These are phyloP conservation scores for Cotesia chilonis DNA, from an alignment of 1,140 invertebrate genomes.

Conservation along the genomic window DNA sequence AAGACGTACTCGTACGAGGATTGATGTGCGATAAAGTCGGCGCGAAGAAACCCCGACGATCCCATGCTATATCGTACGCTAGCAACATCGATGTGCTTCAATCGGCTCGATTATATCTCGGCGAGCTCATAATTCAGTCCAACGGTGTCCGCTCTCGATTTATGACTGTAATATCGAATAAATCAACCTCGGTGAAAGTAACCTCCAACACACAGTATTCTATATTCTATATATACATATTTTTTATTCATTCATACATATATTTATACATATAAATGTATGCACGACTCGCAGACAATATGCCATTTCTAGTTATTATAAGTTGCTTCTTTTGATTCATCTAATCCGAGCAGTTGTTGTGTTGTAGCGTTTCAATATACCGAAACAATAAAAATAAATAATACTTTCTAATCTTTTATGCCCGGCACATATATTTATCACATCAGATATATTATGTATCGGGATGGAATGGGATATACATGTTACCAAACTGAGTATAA, in stretches of 20 bases:
- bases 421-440: not conserved
- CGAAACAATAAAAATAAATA: conserved; percentile 15
- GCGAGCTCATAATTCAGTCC: conserved; percentile 40
- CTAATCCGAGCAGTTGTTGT: not conserved
- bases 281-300: conserved; percentile 15
- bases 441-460: not conserved
- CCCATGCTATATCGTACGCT: not conserved
- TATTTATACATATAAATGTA: not conserved
- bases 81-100: conserved; percentile 28
- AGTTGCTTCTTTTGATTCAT: conserved; percentile 8
- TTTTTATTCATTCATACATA: not conserved
- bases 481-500: not conserved
- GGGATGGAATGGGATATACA: too few relatives aligned
- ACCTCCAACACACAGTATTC: conserved; percentile 19
- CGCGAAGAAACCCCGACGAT: not conserved
- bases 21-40: conserved; percentile 37
- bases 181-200: conserved; percentile 38
- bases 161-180: conserved; percentile 38
- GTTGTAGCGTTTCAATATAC: not conserved
- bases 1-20: conserved; percentile 31
- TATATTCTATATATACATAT: conserved; percentile 4
- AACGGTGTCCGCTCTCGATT: conserved; percentile 36
- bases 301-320: conserved; percentile 24
- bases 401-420: conserved; percentile 12
- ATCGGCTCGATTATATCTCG: conserved; percentile 40